Base-by-base conservation (phyloP, 2,113 vertebrate species). In the Urocynchramus pylzowi region DNA sequence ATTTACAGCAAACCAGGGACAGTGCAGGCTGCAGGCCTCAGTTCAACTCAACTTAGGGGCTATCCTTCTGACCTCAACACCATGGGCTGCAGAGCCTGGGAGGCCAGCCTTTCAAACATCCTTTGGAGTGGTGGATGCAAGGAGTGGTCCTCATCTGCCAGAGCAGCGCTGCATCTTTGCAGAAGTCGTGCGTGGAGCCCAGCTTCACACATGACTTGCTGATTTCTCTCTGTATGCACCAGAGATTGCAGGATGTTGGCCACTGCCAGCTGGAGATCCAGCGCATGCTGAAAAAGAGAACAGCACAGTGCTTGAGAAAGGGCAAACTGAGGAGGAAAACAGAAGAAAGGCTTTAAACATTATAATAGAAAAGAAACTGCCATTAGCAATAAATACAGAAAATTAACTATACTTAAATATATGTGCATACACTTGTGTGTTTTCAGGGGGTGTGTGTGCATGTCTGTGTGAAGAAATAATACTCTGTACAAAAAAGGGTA, bases 31-130 rank as follows among this genome's bases (percentile, higher is more conserved):
- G 39, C n/a, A 70, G 18, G 56, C 24, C 37, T 26, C n/a, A 68
- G 24, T 41, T 31, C 44, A 67, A 20, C 14, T 2, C 5, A 63
- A 61, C 45, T 37, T 75, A 26, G 65, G 4, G 2, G 26, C 10
- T 41, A 6, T 81, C 14, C 50, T 77, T 76, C 98, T 95, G 94
- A 99, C 99, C 99, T 99, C 90, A 99, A 97, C 50, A 99, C 99
- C 98, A 99, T 98, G 0, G 99, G 99, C 96, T 99, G 99, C 97
- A 99, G 98, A 0, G 99, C 99, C 97, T 99, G 99, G 2, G 99
- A 99, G 49, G 99, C 99, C 86, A 99, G 97, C 79, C 99, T 98
- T 97, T 99, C 99, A 53, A 99, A 99, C 99, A 99, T 99, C 69
- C 99, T 98, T 97, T 99, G 99, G 56, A 99, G 98, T 0, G 99